A percentile compares a stretch with the other conserved stretches of the same genome.
phyloP scores from a whole-genome alignment of 2,113 vertebrate genomes.

The Apaloderma vittatum region DNA sequence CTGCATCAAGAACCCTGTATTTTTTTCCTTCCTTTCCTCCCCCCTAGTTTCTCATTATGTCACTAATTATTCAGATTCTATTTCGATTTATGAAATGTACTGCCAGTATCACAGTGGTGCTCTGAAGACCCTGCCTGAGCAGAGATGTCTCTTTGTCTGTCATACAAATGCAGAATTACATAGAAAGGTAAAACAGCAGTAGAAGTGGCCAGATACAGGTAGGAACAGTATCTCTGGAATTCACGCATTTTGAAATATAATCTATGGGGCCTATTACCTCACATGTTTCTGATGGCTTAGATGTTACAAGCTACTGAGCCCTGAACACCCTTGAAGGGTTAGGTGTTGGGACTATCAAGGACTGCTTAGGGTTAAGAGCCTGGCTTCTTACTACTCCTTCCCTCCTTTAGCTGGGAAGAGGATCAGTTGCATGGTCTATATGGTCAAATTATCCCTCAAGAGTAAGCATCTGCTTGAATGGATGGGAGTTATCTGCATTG shows the following conservation, averaged over 20 bases:
- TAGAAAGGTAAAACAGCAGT: neutral
- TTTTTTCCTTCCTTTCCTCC: neutral
- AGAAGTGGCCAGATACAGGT: neutral
- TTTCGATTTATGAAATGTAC: constrained; percentile 1
- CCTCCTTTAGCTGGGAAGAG: neutral
- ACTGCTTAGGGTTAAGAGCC: neutral
- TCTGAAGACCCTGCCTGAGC: neutral
- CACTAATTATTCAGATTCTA: neutral
- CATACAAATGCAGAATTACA: neutral
- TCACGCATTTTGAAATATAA: neutral
- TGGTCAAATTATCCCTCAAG: neutral
- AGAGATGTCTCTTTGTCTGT: neutral
- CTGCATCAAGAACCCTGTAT: neutral
- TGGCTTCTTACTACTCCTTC: neutral
- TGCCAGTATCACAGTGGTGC: neutral
- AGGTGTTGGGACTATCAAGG: neutral
- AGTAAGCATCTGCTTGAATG: neutral
- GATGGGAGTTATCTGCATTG: neutral
- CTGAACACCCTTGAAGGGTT: neutral
- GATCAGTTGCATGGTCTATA: neutral
- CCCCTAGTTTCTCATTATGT: neutral
- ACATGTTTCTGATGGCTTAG: neutral
- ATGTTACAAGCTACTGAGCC: neutral
- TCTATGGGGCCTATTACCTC: neutral
- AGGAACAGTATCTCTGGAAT: neutral